These are phyloP conservation scores for Nibea albiflora DNA, from an alignment of 2,113 vertebrate genomes.

Conservation along the genomic window DNA sequence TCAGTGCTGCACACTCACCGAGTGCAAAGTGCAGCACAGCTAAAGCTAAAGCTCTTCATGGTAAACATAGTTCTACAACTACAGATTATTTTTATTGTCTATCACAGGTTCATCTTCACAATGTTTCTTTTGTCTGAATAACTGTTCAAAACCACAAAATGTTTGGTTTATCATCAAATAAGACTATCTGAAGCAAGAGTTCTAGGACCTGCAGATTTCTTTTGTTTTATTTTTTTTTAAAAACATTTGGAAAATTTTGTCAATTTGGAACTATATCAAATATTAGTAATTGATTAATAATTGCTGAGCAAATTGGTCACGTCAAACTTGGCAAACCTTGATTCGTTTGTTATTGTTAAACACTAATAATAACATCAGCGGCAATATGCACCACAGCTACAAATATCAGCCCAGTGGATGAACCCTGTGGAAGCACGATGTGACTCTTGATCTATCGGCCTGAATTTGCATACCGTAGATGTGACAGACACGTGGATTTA, in stretches of 20 bases:
- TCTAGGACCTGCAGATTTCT: not conserved
- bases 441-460: not conserved
- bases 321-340: not conserved
- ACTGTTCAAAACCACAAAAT: not conserved
- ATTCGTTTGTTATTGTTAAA: not conserved
- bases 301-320: not conserved
- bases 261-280: not conserved
- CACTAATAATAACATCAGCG: not conserved
- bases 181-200: not conserved
- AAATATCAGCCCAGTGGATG: not conserved
- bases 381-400: not conserved
- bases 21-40: slow-evolving; percentile 14
- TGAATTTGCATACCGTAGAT: not conserved
- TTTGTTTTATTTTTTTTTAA: too few relatives aligned
- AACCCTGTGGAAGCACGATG: too few relatives aligned
- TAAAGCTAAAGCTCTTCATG: not conserved
- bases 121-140: not conserved
- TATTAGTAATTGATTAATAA: not conserved
- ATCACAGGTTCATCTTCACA: not conserved
- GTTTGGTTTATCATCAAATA: not conserved
- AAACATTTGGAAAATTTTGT: too few relatives aligned
- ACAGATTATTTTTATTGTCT: not conserved
- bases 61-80: not conserved
- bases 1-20: not conserved
- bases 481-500: not conserved